phyloP scores from a whole-genome alignment of 2,888 invertebrate genomes.

The Nemapogon koenigi region DNA sequence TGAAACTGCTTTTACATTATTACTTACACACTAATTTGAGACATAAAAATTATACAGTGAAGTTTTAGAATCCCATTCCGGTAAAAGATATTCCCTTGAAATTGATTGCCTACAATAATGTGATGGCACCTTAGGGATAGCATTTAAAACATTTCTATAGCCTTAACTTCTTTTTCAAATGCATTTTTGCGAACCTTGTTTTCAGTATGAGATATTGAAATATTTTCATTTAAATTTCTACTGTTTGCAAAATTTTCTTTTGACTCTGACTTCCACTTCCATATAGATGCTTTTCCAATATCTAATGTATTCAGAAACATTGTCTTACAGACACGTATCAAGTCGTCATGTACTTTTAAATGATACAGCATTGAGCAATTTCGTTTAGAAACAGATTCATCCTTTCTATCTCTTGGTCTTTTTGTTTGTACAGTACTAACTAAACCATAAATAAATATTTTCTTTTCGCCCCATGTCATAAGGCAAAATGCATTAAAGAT shows the following conservation, averaged over 20 bases:
- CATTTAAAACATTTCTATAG: neutral
- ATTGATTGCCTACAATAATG: neutral
- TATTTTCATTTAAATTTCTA: neutral
- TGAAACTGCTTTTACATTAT: neutral
- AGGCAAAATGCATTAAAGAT: neutral
- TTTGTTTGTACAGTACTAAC: neutral
- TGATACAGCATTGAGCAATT: too few species aligned
- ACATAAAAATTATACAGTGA: neutral
- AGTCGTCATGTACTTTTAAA: neutral
- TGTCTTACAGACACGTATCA: neutral
- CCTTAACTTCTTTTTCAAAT: neutral
- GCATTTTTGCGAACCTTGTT: neutral
- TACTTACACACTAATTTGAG: neutral
- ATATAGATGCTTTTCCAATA: neutral
- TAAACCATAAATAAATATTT: neutral
- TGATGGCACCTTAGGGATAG: neutral
- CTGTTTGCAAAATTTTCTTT: neutral
- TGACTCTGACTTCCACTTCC: neutral
- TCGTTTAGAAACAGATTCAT: too few species aligned
- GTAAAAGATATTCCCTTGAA: neutral
- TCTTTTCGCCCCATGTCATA: neutral
- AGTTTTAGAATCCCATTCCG: neutral
- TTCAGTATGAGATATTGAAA: neutral
- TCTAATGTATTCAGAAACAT: neutral
- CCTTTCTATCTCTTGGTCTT: neutral